phyloP scores from a whole-genome alignment of 2,888 invertebrate species.

The Phoenoteleia sp. region DNA sequence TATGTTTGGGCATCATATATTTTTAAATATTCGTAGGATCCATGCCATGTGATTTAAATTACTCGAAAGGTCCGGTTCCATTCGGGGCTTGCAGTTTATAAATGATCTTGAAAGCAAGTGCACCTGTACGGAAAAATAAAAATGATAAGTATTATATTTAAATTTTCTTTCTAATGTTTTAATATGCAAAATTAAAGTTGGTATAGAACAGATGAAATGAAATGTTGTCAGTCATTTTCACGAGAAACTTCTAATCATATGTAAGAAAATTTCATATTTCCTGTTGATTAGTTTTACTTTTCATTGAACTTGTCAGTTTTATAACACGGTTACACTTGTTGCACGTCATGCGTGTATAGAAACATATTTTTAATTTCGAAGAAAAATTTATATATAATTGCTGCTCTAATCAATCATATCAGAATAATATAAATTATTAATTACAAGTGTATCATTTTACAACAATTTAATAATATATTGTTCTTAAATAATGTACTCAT shows the following conservation, averaged over 20 bases:
- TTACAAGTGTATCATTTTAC: too few species aligned
- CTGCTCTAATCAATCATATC: too few species aligned
- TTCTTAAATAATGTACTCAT: too few species aligned
- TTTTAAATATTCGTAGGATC: slow-evolving; percentile 65
- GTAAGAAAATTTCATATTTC: slow-evolving; percentile 7
- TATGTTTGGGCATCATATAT: slow-evolving; percentile 54
- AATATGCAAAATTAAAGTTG: background rate
- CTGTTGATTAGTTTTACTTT: slow-evolving; percentile 37
- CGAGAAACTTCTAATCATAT: background rate
- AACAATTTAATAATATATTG: too few species aligned
- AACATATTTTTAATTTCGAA: too few species aligned
- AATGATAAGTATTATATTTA: too few species aligned
- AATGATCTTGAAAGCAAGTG: slow-evolving; percentile 45
- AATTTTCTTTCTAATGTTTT: too few species aligned
- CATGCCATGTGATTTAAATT: slow-evolving; percentile 57
- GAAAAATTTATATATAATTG: too few species aligned
- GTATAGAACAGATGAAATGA: background rate
- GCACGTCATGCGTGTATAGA: too few species aligned
- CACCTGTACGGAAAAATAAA: slow-evolving; percentile 19
- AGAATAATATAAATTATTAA: too few species aligned
- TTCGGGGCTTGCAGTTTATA: slow-evolving; percentile 33
- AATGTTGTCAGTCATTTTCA: background rate
- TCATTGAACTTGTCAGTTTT: too few species aligned
- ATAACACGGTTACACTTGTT: too few species aligned
- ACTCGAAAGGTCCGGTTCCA: slow-evolving; percentile 53